These are phyloP conservation scores for Galleria mellonella DNA, from an alignment of 1,140 invertebrate species.

Conservation along the genomic window DNA sequence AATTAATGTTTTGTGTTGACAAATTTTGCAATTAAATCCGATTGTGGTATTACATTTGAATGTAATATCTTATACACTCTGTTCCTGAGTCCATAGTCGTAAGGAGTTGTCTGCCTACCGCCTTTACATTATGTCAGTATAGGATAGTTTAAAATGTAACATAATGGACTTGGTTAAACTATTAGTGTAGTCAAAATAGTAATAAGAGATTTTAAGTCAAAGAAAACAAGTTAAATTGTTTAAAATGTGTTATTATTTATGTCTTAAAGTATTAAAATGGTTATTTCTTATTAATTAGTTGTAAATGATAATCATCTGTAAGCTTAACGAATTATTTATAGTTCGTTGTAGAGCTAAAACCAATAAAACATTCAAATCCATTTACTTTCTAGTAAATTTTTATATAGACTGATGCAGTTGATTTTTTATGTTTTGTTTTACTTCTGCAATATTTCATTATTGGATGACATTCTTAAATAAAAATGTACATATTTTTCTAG, in stretches of 20 bases:
- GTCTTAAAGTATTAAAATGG: constrained; percentile 74
- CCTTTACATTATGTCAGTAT: constrained; percentile 71
- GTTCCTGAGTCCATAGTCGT: constrained; percentile 65
- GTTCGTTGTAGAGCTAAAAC: constrained; percentile 38
- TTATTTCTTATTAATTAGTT: constrained; percentile 75
- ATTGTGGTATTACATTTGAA: too few species aligned
- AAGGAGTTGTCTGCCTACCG: constrained; percentile 70
- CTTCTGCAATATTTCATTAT: too few species aligned
- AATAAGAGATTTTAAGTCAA: constrained; percentile 72
- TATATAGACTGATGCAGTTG: too few species aligned
- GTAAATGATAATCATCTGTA: constrained; percentile 64
- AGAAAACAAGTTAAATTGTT: constrained; percentile 73
- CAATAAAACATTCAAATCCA: constrained; percentile 42
- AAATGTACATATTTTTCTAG: too few species aligned
- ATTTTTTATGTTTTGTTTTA: too few species aligned
- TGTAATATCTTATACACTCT: constrained; percentile 33
- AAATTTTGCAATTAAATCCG: too few species aligned
- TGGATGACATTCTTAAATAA: not conserved
- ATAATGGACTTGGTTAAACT: constrained; percentile 70
- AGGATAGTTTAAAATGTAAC: constrained; percentile 65
- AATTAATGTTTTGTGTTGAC: too few species aligned
- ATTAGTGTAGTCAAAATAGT: constrained; percentile 71
- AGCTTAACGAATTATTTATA: constrained; percentile 40
- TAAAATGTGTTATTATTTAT: constrained; percentile 74
- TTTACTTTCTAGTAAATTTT: not conserved